Evolutionary conservation across 2,797 vertebrate species (phyloP), one percentile per base, ranked within the genome.

Genomic region (Hyperoplus lanceolatus): DNA sequence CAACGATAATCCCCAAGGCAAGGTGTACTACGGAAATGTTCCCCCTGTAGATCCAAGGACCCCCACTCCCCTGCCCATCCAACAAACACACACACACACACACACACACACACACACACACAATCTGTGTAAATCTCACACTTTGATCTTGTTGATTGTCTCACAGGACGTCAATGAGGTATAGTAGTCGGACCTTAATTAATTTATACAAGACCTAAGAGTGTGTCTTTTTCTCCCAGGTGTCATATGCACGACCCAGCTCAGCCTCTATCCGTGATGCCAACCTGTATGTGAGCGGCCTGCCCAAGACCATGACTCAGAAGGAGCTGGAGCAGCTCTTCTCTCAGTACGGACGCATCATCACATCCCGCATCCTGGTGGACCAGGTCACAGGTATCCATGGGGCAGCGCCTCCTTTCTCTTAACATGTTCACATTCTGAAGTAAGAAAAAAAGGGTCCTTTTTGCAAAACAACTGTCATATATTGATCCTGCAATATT

Each of bases 341-440:
- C 94, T 99, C 98, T 76, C 98, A 99, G 95, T 99, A 99, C 7
- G 98, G 98, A 87, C 98, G 98, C 89, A 99, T 99, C 95, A 99
- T 99, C 96, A 99, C 98, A 94, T 99, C 98, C 87, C 97, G 98
- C 89, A 99, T 99, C 96, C 97, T 99, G 87, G 98, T 99, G 90
- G 98, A 99, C 96, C 98, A 99, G 97, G 98, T 99, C 95, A 99
- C 98, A 98, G 98, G 97, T 99, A 96, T 96, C 92, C 90, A 92
- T 94, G 93, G 94, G 91, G 85, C 90, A 89, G 89, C 85, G 79
- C 84, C 92, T 94, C 87, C 78, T 91, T 80, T 75, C 58, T 75
- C 59, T 86, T 77, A 43, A 54, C 69, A 71, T 51, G 65, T 59
- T 76, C 11, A 86, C 38, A 38, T 43, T 29, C 13, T 36, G 46